Conservation (phyloP, 2,113 vertebrate genomes). For the Ardeotis arabs region DNA sequence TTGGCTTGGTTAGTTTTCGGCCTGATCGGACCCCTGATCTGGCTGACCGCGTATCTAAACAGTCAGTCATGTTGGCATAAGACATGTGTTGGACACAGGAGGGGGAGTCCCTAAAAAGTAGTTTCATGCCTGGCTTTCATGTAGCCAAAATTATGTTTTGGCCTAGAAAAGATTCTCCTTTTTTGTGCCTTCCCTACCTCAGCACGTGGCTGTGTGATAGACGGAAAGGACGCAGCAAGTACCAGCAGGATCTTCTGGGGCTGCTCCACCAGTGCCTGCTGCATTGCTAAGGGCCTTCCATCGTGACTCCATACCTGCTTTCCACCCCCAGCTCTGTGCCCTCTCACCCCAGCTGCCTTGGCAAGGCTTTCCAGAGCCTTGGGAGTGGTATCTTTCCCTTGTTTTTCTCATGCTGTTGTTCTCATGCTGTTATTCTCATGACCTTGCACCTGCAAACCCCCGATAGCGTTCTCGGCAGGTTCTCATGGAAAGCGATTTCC, state of each 20-base stretch:
- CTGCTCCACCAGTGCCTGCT: neutral
- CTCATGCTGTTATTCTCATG: neutral
- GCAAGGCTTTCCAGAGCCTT: neutral
- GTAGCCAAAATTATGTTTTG: neutral
- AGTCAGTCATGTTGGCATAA: neutral
- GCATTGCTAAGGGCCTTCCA: neutral
- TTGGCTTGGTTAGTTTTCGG: neutral
- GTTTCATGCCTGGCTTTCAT: neutral
- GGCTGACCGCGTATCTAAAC: neutral
- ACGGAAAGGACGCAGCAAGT: neutral
- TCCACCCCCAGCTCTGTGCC: neutral
- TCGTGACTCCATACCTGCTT: neutral
- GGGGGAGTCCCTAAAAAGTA: neutral
- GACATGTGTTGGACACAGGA: rapidly evolving
- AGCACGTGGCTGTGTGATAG: neutral
- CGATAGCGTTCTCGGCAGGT: neutral
- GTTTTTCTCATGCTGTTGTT: neutral
- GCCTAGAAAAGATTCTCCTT: neutral
- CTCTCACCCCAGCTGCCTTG: neutral
- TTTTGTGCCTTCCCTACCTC: neutral
- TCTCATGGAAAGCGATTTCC: neutral
- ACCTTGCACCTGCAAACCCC: constrained; percentile 55
- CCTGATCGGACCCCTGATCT: neutral
- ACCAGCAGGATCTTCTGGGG: neutral
- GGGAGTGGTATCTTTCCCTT: neutral